Evolutionary conservation across 1,140 invertebrate species (phyloP).

Genomic region (Agrilus planipennis): DNA sequence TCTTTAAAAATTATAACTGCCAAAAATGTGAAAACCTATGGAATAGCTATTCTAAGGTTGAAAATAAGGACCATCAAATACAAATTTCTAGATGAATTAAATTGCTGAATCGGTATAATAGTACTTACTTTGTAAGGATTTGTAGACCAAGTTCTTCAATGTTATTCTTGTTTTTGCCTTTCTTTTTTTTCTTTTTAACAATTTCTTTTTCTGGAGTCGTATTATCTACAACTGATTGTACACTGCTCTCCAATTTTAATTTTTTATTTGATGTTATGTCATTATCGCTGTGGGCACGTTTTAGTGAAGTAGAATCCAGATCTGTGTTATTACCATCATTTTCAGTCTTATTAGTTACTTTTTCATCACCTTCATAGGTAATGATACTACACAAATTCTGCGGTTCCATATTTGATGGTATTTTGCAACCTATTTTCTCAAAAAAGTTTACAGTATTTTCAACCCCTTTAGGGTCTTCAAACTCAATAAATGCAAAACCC

Average conservation of each 20-base stretch:
- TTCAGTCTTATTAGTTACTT: conserved; percentile 1
- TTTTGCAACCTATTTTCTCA: conserved; percentile 51
- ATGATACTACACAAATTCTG: conserved; percentile 50
- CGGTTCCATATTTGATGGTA: conserved; percentile 53
- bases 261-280: conserved; percentile 14
- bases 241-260: conserved; percentile 12
- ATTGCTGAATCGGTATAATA: conserved; percentile 1
- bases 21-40: too few relatives aligned
- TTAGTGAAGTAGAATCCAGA: too few relatives aligned
- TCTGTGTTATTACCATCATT: too few relatives aligned
- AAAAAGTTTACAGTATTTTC: conserved; percentile 52
- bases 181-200: conserved; percentile 30
- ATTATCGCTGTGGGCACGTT: too few relatives aligned
- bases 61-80: too few relatives aligned
- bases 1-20: too few relatives aligned
- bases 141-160: conserved; percentile 34
- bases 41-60: too few relatives aligned
- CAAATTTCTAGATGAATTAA: too few relatives aligned
- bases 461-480: conserved; percentile 51
- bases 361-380: conserved; percentile 37
- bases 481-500: conserved; percentile 89
- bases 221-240: conserved; percentile 35
- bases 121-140: conserved; percentile 40
- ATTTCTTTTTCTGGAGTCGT: conserved; percentile 36
- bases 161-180: conserved; percentile 34